These are phyloP conservation scores for Anhinga anhinga DNA, from an alignment of 2,113 vertebrate genomes.

Conservation along the genomic window DNA sequence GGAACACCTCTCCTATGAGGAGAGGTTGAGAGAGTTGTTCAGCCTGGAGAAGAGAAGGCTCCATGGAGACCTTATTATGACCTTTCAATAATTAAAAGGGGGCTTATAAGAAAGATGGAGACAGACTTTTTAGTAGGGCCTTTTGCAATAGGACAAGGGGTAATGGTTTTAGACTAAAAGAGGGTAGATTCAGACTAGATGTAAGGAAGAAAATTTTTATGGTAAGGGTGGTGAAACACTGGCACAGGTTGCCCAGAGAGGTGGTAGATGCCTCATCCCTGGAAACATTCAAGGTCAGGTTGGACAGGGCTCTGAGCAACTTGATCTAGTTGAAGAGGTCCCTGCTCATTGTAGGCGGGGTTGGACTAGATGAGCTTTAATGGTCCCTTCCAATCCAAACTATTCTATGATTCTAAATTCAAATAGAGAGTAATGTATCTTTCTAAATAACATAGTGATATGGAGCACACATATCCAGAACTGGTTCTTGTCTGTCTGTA, in stretches of 20 bases:
- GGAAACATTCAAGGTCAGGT: background rate
- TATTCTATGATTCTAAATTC: background rate
- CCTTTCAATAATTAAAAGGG: background rate
- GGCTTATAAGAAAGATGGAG: background rate
- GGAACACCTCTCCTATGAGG: background rate
- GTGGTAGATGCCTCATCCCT: background rate
- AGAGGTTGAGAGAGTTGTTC: background rate
- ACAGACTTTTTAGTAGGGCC: background rate
- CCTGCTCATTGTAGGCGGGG: no score
- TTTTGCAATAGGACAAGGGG: background rate
- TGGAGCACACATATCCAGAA: background rate
- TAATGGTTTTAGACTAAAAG: background rate
- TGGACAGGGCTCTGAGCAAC: background rate
- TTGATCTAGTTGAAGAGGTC: background rate
- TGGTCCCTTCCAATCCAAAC: background rate
- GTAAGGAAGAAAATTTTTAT: background rate
- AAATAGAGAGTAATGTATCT: background rate
- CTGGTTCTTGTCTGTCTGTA: background rate
- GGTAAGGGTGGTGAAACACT: background rate
- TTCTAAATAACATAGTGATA: background rate
- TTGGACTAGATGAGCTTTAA: background rate
- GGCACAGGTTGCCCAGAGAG: background rate
- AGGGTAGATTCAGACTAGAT: background rate
- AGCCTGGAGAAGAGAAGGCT: background rate
- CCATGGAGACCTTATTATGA: accelerated